Base-by-base conservation (phyloP, 2,888 invertebrate genomes). In the Sialis fuliginosa region DNA sequence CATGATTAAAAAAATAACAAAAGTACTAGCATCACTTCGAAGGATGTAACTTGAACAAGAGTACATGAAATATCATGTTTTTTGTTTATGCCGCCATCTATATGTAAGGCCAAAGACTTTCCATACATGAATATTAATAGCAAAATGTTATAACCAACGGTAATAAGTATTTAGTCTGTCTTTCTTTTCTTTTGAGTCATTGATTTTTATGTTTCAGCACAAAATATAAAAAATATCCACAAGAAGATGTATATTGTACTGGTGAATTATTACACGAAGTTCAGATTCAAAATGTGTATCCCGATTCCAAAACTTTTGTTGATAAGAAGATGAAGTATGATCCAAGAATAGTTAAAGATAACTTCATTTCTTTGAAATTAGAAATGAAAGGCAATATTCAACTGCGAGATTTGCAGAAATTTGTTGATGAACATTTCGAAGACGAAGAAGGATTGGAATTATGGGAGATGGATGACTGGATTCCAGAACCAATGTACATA, bases 301-400 rank as follows among this genome's bases (percentile, higher is more conserved):
- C 66, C 6, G 89, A 90, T 62, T 87, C 87, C 33, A 90, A 89
- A 62, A 77, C 80, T 1, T 89, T 88, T 63, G 88, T 89, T 9
- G 88, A 90, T 60, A 74, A 81, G 64, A 75, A 77, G 52, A 69
- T 88, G 63, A 74, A 70, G 49, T 59, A 66, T 33, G 66, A 76
- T 44, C 73, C 76, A 50, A 68, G 72, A 50, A 66, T 64, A 47
- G 77, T 77, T 1, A 61, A 80, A 13, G 52, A 57, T 6, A 70
- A 69, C 37, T 85, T 81, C 56, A 61, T 72, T 1, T 55, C 58
- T 12, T 64, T 83, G 34, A 71, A 79, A 58, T 61, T 67, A n/a
- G 52, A 62, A 4, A 68, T 68, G 0, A 62, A 68, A 33, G 56
- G 67, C 6, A 57, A 66, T 9, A 78, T 77, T 0, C 62, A 65